A percentile compares a stretch with the other conserved stretches of the same genome.
Evolutionary conservation across 2,888 invertebrate genomes (phyloP).

Genomic region (Epinotia ramella): DNA sequence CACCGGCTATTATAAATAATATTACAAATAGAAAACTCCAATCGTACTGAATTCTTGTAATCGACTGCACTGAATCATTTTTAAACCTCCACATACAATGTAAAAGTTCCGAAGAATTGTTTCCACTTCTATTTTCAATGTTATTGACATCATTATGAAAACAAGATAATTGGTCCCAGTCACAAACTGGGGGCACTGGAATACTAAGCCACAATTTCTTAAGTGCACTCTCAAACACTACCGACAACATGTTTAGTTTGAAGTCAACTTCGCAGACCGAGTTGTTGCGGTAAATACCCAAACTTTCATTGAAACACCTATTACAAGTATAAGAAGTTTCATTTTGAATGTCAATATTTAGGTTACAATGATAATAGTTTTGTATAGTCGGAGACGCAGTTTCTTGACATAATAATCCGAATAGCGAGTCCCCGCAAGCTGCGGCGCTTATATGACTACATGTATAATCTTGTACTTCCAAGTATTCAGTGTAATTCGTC

Average conservation of each 20-base stretch:
- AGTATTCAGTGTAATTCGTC: constrained; percentile 18
- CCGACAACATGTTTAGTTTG: constrained; percentile 73
- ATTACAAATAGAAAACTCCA: constrained; percentile 94
- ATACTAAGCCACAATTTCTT: constrained; percentile 75
- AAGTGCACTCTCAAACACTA: constrained; percentile 74
- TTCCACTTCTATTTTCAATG: constrained; percentile 58
- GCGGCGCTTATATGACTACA: constrained; percentile 8
- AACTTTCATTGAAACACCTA: constrained; percentile 64
- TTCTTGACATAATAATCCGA: constrained; percentile 25
- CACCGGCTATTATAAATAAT: constrained; percentile 94
- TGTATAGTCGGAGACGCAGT: constrained; percentile 3
- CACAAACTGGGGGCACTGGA: constrained; percentile 67
- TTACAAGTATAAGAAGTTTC: constrained; percentile 77
- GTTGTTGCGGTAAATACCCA: constrained; percentile 67
- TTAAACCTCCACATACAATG: constrained; percentile 73
- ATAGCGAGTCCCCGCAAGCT: constrained; percentile 18
- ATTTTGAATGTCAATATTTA: constrained; percentile 78
- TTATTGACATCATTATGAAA: constrained; percentile 65
- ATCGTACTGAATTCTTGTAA: constrained; percentile 83
- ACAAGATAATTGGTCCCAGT: constrained; percentile 70
- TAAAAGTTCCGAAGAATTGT: constrained; percentile 62
- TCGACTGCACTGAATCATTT: constrained; percentile 61
- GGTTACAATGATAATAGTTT: constrained; percentile 57
- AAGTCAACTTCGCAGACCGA: constrained; percentile 73
- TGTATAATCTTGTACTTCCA: constrained; percentile 25